A percentile compares a stretch with the other conserved stretches of the same genome.
phyloP scores from a whole-genome alignment of 2,113 vertebrate genomes.

The Piaya cayana region DNA sequence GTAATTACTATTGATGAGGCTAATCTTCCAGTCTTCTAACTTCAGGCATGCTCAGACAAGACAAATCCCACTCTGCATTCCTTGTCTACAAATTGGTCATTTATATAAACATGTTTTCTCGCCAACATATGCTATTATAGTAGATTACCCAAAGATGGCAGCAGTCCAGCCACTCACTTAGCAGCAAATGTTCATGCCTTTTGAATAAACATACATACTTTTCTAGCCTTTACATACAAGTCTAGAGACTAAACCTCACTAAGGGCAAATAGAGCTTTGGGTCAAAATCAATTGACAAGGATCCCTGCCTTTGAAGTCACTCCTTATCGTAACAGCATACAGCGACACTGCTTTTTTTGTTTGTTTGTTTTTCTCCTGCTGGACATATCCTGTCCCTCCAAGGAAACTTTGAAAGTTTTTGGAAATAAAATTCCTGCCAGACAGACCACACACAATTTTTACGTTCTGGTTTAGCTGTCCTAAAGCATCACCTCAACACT shows the following conservation, averaged over 20 bases:
- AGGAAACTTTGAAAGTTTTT: background rate
- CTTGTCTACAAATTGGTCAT: slow-evolving; percentile 15
- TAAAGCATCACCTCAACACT: slow-evolving; percentile 10
- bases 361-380: background rate
- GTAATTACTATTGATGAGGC: slow-evolving; percentile 17
- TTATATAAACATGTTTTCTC: background rate
- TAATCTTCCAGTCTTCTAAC: background rate
- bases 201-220: background rate
- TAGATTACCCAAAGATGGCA: slow-evolving; percentile 34
- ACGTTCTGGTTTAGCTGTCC: background rate
- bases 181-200: background rate
- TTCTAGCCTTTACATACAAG: background rate
- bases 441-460: background rate
- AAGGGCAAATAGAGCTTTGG: background rate
- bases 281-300: background rate
- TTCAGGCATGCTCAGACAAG: background rate
- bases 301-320: background rate
- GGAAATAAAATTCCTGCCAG: slow-evolving; percentile 4
- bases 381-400: background rate
- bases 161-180: slow-evolving; percentile 34
- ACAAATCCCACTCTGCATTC: background rate
- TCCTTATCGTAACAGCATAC: background rate
- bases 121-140: background rate
- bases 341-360: background rate
- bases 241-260: background rate